phyloP scores from a whole-genome alignment of 2,113 vertebrate species.

The Lamprotornis superbus region DNA sequence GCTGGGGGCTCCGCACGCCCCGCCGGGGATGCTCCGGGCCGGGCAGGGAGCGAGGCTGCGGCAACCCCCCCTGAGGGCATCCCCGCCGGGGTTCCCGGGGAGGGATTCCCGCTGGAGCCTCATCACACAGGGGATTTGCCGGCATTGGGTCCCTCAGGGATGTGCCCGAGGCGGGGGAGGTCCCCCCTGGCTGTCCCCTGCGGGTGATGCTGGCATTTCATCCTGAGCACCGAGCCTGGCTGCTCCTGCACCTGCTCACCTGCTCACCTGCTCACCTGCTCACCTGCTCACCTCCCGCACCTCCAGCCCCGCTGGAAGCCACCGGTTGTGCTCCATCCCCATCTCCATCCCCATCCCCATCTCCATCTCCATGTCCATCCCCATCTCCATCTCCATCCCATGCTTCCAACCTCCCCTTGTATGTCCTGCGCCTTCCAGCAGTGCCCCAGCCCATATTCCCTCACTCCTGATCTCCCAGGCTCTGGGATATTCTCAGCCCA shows the following conservation, averaged over 20 bases:
- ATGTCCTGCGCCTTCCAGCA: neutral
- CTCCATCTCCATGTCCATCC: too few species aligned
- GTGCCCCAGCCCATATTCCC: neutral
- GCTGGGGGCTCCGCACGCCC: neutral
- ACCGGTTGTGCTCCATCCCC: neutral
- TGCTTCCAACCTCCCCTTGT: accelerated
- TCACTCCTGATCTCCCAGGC: neutral
- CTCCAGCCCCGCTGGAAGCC: neutral
- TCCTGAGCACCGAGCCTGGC: neutral
- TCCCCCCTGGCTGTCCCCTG: neutral
- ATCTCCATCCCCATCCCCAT: too few species aligned
- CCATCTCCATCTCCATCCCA: neutral
- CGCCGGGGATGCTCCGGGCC: neutral
- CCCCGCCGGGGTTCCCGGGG: neutral
- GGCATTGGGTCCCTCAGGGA: neutral
- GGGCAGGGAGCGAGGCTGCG: neutral
- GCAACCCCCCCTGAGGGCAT: neutral
- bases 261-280: neutral
- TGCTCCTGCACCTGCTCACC: neutral
- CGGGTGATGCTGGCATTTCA: neutral
- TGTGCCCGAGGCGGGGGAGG: neutral
- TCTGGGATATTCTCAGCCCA: neutral
- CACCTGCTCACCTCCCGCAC: neutral
- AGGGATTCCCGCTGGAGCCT: neutral
- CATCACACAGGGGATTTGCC: accelerated